Evolutionary conservation across 2,888 invertebrate genomes (phyloP), one percentile per base, ranked within the genome.

Genomic region (Drosophila sordidula): DNA sequence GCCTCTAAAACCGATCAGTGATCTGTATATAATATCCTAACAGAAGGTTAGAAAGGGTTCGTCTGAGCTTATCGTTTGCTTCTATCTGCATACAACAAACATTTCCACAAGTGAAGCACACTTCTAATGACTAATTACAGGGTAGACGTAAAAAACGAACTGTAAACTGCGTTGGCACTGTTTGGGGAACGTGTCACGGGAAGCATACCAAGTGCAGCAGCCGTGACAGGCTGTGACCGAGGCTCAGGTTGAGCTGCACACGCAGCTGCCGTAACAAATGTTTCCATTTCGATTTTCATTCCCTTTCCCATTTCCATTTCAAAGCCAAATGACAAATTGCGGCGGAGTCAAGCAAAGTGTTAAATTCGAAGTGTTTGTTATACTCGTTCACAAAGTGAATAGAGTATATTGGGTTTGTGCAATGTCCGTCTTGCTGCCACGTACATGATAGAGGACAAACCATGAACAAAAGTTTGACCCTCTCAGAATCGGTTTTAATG

Each of bases 131-230:
- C 12, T 25, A 18, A 2, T 9, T 34, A 47, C 63, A 62, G 62
- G 64, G 49, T 63, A 62, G 16, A 0, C 18, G 11, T 9, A 14
- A n/a, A 42, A 22, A 36, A 36, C 6, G 6, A 16, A 4, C 5
- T 50, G 36, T 4, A 11, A 11, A 1, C n/a, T 9, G 34, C 39
- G 51, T 14, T 52, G 29, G 29, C 29, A 9, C 9, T 29, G 29
- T 26, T 52, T 47, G 39, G 38, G 29, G 70, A 70, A 70, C 71
- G 76, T 73, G 72, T 55, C 75, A 45, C 34, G 47, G 39, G 58
- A 34, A 47, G 57, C 63, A 46, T 64, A 58, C 51, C 64, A 74
- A 75, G 69, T 70, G 78, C 72, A 77, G 41, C 68, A 67, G 72
- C 73, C 73, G 73, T 79, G 79, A 80, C 79, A 64, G 62, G 52